Evolutionary conservation across 23 tunicate species (phyloP).

Genomic region (Aplidium turbinatum): DNA sequence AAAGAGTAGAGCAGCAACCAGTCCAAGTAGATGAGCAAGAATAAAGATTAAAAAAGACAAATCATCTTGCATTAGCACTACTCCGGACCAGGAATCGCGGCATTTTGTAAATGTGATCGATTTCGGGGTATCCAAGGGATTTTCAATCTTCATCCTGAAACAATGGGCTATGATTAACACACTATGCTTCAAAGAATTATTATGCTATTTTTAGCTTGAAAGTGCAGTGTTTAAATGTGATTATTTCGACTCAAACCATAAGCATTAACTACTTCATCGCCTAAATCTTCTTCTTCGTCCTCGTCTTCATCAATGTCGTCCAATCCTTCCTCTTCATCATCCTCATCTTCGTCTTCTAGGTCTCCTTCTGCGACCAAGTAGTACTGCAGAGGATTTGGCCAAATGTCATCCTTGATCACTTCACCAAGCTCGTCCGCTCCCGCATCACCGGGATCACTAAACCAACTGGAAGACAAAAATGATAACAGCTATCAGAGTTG

Average conservation of each 20-base stretch:
- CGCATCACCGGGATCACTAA: constrained; percentile 78
- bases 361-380: constrained; percentile 67
- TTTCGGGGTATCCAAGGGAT: no score
- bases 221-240: background rate
- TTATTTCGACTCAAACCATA: background rate
- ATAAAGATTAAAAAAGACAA: no score
- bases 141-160: constrained; percentile 2
- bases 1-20: no score
- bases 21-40: no score
- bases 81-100: no score
- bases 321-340: constrained; percentile 6
- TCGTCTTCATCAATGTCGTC: constrained; percentile 15
- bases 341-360: constrained; percentile 30
- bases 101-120: no score
- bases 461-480: constrained; percentile 51
- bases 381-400: constrained; percentile 98
- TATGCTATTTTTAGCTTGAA: background rate
- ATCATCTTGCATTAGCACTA: no score
- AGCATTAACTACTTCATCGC: background rate
- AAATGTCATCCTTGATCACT: constrained; percentile 96
- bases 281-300: constrained; percentile 31
- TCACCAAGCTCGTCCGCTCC: constrained; percentile 94
- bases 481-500: no score
- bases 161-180: no score
- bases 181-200: no score